These are phyloP conservation scores for Australoheros scitulus DNA, from an alignment of 2,113 vertebrate species.

Conservation along the genomic window DNA sequence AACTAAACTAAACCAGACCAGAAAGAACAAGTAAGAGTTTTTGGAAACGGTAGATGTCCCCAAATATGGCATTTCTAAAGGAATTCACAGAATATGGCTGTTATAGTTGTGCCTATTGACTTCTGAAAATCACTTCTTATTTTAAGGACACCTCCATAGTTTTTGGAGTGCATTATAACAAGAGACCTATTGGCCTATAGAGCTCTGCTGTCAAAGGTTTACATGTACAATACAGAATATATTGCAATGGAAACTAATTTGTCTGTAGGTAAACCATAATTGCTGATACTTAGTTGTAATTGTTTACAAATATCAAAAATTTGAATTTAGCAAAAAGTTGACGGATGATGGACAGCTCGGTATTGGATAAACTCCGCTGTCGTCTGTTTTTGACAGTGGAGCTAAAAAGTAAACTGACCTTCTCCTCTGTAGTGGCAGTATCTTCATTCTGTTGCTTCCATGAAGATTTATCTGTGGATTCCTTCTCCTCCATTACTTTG, in stretches of 20 bases:
- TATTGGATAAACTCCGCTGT: too few species aligned
- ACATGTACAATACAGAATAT: too few species aligned
- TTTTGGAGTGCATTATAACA: background rate
- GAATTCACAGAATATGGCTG: slow-evolving; percentile 3
- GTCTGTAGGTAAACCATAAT: too few species aligned
- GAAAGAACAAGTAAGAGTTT: slow-evolving; percentile 32
- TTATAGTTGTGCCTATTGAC: background rate
- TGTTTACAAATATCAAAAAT: too few species aligned
- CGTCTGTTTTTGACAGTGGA: too few species aligned
- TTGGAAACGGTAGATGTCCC: background rate
- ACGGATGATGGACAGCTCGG: too few species aligned
- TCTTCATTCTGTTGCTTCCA: background rate
- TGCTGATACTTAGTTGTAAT: too few species aligned
- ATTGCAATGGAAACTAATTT: too few species aligned
- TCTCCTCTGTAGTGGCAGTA: slow-evolving; percentile 24
- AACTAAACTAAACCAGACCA: slow-evolving; percentile 23
- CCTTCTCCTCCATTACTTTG: slow-evolving; percentile 35
- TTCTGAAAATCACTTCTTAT: slow-evolving; percentile 18
- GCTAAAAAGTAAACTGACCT: slow-evolving; percentile 29
- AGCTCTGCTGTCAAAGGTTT: too few species aligned
- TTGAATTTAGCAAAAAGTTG: too few species aligned
- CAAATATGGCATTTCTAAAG: slow-evolving; percentile 35
- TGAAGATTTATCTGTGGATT: slow-evolving; percentile 22
- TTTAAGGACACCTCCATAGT: background rate
- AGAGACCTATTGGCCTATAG: too few species aligned